Conservation (phyloP, 2,888 invertebrate species). For the Cryptocephalus primarius region DNA sequence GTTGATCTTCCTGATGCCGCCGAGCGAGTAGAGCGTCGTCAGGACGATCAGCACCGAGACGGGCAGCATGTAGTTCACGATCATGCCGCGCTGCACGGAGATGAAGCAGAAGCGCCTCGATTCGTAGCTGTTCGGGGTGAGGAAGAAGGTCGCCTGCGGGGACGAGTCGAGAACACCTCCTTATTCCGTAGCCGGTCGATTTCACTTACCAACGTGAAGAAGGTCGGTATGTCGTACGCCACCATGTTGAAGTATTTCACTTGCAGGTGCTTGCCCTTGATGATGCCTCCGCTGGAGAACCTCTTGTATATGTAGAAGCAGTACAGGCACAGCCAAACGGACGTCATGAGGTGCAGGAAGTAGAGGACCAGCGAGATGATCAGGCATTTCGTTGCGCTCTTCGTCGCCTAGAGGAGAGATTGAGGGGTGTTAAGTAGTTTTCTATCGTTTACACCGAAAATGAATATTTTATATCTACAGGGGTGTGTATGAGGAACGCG, state of each 20-base stretch:
- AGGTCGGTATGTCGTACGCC: constrained; percentile 52
- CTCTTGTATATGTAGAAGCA: constrained; percentile 52
- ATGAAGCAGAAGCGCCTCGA: constrained; percentile 66
- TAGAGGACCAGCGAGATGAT: constrained; percentile 56
- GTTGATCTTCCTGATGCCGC: constrained; percentile 40
- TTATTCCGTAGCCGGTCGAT: too few species aligned
- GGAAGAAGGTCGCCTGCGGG: constrained; percentile 46
- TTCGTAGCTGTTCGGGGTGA: constrained; percentile 62
- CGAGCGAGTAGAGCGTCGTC: constrained; percentile 49
- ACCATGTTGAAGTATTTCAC: constrained; percentile 49
- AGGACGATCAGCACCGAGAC: constrained; percentile 55
- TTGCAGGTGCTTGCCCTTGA: constrained; percentile 30
- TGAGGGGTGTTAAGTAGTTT: too few species aligned
- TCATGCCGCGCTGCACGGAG: constrained; percentile 66
- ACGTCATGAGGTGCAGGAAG: constrained; percentile 57
- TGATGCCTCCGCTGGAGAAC: constrained; percentile 36
- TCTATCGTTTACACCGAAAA: too few species aligned
- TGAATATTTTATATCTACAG: too few species aligned
- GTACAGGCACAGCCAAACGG: constrained; percentile 58
- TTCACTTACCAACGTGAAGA: constrained; percentile 56
- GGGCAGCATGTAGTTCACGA: constrained; percentile 64
- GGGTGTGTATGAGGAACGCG: too few species aligned
- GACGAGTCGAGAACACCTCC: too few species aligned
- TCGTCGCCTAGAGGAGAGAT: constrained; percentile 50
- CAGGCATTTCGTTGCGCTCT: constrained; percentile 51